phyloP scores from a whole-genome alignment of 1,140 invertebrate species.

The Drosophila setifemur region DNA sequence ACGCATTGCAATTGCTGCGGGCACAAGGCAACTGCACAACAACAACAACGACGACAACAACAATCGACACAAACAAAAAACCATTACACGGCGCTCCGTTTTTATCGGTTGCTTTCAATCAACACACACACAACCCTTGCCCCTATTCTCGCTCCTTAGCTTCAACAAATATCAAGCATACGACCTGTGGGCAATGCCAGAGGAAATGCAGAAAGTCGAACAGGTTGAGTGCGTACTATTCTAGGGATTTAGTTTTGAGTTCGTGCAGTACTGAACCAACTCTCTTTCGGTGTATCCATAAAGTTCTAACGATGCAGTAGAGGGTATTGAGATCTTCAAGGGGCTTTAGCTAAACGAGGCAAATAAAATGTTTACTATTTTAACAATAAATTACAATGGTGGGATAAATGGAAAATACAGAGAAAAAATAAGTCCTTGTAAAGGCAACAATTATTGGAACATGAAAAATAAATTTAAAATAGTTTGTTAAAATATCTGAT shows the following conservation, averaged over 20 bases:
- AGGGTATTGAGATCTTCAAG: background rate
- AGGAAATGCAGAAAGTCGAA: constrained; percentile 1
- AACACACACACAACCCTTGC: constrained; percentile 25
- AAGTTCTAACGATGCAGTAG: background rate
- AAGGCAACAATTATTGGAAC: background rate
- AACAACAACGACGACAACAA: constrained; percentile 37
- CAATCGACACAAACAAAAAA: constrained; percentile 33
- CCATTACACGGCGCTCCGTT: constrained; percentile 61
- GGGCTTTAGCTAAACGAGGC: background rate
- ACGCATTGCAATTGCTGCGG: constrained; percentile 65
- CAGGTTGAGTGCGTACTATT: constrained; percentile 12
- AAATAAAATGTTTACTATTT: constrained; percentile 64
- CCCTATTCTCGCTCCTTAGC: background rate
- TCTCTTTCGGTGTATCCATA: background rate
- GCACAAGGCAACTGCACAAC: constrained; percentile 17
- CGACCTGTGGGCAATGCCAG: constrained; percentile 30
- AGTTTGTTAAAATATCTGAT: too few relatives aligned
- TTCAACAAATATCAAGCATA: constrained; percentile 60
- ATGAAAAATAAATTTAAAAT: background rate
- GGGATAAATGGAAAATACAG: background rate
- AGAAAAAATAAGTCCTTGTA: background rate
- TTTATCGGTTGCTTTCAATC: constrained; percentile 60
- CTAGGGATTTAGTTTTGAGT: constrained; percentile 15
- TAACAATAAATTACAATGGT: constrained; percentile 60
- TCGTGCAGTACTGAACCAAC: background rate